A percentile compares a stretch with the other conserved stretches of the same genome.
phyloP scores from a whole-genome alignment of 2,113 vertebrate genomes.

The Procavia capensis region DNA sequence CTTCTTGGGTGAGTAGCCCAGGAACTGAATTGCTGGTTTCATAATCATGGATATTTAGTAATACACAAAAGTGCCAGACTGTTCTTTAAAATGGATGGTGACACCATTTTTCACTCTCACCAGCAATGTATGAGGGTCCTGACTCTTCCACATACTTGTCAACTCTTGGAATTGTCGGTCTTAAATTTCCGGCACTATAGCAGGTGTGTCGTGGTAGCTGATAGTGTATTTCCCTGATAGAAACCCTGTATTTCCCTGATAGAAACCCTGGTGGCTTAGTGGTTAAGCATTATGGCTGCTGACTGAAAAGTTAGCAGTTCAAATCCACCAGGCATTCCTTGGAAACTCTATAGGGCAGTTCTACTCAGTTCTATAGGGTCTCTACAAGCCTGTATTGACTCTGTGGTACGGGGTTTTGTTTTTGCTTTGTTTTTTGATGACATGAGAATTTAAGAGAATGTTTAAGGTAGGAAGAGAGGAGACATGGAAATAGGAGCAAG shows the following conservation, averaged over 20 bases:
- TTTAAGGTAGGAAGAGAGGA: background rate
- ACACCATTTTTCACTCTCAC: background rate
- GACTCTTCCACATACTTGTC: background rate
- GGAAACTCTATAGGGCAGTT: no score
- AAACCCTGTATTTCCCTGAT: no score
- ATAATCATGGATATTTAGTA: background rate
- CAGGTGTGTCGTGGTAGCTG: background rate
- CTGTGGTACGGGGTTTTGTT: no score
- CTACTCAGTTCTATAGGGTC: no score
- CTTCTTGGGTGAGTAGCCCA: background rate
- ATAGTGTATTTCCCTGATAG: no score
- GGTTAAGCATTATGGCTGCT: no score
- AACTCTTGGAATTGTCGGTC: background rate
- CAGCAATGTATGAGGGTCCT: background rate
- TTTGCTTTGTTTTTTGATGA: background rate
- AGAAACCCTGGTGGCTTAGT: no score
- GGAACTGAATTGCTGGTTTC: background rate
- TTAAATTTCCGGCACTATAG: background rate
- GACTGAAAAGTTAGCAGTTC: no score
- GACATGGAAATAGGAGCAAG: background rate
- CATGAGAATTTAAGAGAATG: background rate
- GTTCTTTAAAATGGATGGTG: background rate
- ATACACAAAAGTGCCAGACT: background rate
- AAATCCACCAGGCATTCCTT: no score
- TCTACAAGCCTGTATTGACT: no score